Base-by-base conservation (phyloP, 1,140 invertebrate species). In the Monomorium pharaonis region DNA sequence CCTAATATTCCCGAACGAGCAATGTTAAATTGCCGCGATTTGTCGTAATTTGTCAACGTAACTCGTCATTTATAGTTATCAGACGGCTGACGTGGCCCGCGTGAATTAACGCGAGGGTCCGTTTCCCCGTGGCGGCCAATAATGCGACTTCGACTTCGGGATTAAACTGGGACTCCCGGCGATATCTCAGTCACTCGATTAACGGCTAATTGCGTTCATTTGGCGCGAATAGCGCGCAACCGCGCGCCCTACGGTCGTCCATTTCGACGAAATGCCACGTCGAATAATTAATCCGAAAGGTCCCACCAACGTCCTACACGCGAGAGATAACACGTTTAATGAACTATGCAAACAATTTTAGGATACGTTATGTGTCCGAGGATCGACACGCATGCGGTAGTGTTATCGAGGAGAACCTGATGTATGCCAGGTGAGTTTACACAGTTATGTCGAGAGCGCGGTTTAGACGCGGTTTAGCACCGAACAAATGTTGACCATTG, bases 101-200 rank as follows among this genome's bases (percentile, higher is more conserved):
- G 81, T 27, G 58, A 84, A 63, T 62, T 84, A 77, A 42, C 72
- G 56, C 81, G 21, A 75, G 69, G 69, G 51, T 77, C 72, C 49
- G 67, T 72, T 83, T 80, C 42, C 42, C 67, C 9, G 44, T 30
- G 63, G 30, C 30, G 75, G n/a, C 24, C 63, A 9, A 30, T 80
- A 80, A 80, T 69, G 77, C 63, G 77, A 80, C 63, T 80, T 80
- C 33, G 47, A 80, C 75, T 77, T 63, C 18, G 42, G 42, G 30
- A 80, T 80, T 80, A 80, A 70, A 80, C 47, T 54, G 63, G 63
- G 24, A 70, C 63, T 49, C 10, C 24, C 4, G 33, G 77, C 33
- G 47, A 80, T 80, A 80, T 80, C 77, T 80, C 77, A 69, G 77
- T 54, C 77, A 80, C 77, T 80, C 77, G 77, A 80, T 80, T 80